Percentiles rank a stretch among this genome's conserved stretches.
Evolutionary conservation across 2,797 vertebrate genomes (phyloP).

Genomic region (Acanthopagrus latus): DNA sequence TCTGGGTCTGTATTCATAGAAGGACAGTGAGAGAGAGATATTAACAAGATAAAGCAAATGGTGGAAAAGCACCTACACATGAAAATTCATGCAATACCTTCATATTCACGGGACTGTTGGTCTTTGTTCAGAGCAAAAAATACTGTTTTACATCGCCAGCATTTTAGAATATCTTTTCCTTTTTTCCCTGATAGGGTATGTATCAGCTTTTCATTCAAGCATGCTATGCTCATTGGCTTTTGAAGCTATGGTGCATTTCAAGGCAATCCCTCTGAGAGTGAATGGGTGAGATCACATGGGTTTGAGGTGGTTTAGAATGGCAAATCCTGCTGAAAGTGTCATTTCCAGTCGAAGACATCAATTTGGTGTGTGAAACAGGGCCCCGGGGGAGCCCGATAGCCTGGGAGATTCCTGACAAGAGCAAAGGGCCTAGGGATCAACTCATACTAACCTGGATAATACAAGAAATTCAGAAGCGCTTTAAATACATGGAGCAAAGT

Average conservation of each 20-base stretch:
- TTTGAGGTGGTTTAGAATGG: conserved; percentile 89
- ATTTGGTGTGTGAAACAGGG: conserved; percentile 85
- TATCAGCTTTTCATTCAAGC: conserved; percentile 78
- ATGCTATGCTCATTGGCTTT: conserved; percentile 81
- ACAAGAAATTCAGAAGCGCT: conserved; percentile 74
- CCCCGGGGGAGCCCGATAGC: conserved; percentile 84
- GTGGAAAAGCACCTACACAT: conserved; percentile 68
- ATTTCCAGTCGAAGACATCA: conserved; percentile 87
- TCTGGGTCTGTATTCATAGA: conserved; percentile 38
- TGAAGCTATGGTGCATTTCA: conserved; percentile 82
- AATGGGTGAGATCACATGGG: conserved; percentile 85
- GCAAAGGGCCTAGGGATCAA: conserved; percentile 84
- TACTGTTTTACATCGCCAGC: conserved; percentile 75
- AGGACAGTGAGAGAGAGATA: conserved; percentile 34
- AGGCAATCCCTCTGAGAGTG: conserved; percentile 84
- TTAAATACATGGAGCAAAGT: conserved; percentile 67
- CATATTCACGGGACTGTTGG: conserved; percentile 69
- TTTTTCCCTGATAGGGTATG: conserved; percentile 63
- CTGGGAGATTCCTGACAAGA: conserved; percentile 84
- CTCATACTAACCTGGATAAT: conserved; percentile 82
- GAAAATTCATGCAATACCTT: conserved; percentile 68
- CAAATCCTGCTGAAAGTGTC: conserved; percentile 89
- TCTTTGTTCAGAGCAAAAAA: conserved; percentile 74
- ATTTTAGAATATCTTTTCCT: conserved; percentile 75
- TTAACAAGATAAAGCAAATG: conserved; percentile 69